Base-by-base conservation (phyloP, 2,113 vertebrate genomes). In the Rostratula benghalensis region DNA sequence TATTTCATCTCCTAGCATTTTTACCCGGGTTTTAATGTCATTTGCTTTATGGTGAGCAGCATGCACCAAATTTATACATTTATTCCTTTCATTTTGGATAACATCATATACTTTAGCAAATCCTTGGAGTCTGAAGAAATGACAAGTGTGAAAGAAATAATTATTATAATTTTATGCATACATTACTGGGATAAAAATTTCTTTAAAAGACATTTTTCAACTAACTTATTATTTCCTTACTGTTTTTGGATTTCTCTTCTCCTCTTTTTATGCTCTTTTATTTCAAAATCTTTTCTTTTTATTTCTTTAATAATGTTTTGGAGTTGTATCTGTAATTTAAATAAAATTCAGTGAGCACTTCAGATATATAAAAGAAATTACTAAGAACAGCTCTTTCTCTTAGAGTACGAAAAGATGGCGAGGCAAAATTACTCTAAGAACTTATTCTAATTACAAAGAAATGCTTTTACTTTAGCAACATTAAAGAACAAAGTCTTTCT, bases 21-120 rank as follows among this genome's bases (percentile, higher is more conserved):
- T 98, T 60, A 98, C 70, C 60, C 97, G 97, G 56, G 98, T 98
- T 79, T 81, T 98, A 86, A 98, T 96, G 97, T 99, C 98, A 23
- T 94, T 95, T 56, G 97, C 96, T 31, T 98, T 98, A 90, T 99
- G 98, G 19, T 98, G 98, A 87, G 98, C 98, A 73, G 91, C 95
- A 61, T 98, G 95, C 92, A 98, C 98, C 77, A 99, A 97, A 37
- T 97, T 97, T n/a, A 99, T 95, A 82, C 98, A 98, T 95, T 99
- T 99, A 28, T 98, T 98, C 94, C 98, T 98, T 97, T 99, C 99
- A 31, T 87, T 98, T 86, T 97, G 97, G 53, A 99, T 71, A 70
- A 97, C 74, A 41, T 98, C 95, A 71, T 97, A 98, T 33, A 99
- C 89, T 68, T 97, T 98, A 70, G 96, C 93, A 94, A 98, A 98